Evolutionary conservation across 2,797 vertebrate species (phyloP), one percentile per base, ranked within the genome.

Genomic region (Borostomias antarcticus): DNA sequence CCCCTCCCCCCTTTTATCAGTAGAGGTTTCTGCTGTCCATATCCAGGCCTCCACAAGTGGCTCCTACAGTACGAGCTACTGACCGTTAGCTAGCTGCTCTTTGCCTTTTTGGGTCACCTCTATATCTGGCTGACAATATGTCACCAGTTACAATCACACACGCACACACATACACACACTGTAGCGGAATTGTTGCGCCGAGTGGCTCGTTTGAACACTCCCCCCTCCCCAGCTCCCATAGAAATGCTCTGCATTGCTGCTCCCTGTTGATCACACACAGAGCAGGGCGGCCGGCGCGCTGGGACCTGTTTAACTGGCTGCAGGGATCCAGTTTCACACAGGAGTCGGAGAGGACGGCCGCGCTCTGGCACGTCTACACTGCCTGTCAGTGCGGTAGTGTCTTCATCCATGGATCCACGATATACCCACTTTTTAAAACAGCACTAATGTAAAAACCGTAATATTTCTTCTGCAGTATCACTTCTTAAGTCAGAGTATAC

Each of bases 61-160:
- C 66, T 35, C 0, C 50, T 84, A 77, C 85, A 81, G 83, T 73
- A 79, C 69, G 78, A 77, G 78, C 19, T 13, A 43, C 40, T 17
- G n/a, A 17, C 40, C 40, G 15, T 43, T 15, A 11, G 15, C 76
- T 62, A 40, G 30, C 72, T 75, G 71, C 86, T 83, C 84, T 85
- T 89, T 87, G 87, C 87, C 88, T 84, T 85, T 86, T 79, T 77
- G 77, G 85, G 87, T 89, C 88, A 89, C 80, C 83, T 89, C 89
- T 90, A 90, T 87, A 89, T 89, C 73, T 76, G 88, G 88, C 87
- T 70, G 74, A 85, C 84, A 84, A 73, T 75, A 88, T 80, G 88
- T 87, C 88, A 87, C 61, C 80, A 58, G 64, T 48, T 76, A 74
- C 79, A 82, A 79, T 77, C 48, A 58, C 48, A 54, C 25, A 33